Evolutionary conservation across 2,113 vertebrate genomes (phyloP).

Genomic region (Ammospiza caudacuta): DNA sequence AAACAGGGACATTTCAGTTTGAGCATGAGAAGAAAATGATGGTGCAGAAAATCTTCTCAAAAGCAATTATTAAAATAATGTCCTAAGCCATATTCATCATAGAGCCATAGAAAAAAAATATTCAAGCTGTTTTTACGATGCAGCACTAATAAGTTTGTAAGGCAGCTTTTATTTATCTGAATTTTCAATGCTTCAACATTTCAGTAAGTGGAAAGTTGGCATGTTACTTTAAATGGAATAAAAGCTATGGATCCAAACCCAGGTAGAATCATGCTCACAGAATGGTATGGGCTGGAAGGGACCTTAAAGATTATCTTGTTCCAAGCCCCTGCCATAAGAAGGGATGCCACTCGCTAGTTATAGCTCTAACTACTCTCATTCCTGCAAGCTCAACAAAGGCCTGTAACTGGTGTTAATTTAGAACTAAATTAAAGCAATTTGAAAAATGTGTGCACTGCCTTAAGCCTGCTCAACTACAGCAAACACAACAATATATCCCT

Average conservation of each 20-base stretch:
- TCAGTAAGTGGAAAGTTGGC: neutral
- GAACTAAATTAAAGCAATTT: neutral
- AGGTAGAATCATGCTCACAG: neutral
- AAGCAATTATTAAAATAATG: neutral
- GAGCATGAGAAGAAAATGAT: neutral
- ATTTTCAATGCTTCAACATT: neutral
- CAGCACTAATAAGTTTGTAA: neutral
- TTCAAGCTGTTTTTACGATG: neutral
- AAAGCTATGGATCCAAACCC: neutral
- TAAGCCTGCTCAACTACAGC: neutral
- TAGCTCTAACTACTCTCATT: neutral
- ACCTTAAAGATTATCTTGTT: neutral
- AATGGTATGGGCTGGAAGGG: neutral
- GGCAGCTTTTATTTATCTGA: neutral
- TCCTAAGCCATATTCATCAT: neutral
- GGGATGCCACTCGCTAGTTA: neutral
- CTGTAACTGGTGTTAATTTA: neutral
- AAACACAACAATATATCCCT: neutral
- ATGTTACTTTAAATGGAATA: neutral
- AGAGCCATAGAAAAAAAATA: neutral
- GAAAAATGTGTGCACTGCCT: neutral
- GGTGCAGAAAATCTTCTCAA: neutral
- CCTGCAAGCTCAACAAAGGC: neutral
- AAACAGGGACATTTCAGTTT: neutral
- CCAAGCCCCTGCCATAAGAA: neutral